Percentiles rank a stretch among this genome's conserved stretches.
Evolutionary conservation across 2,113 vertebrate species (phyloP).

Genomic region (Tretioscincus oriximinensis): DNA sequence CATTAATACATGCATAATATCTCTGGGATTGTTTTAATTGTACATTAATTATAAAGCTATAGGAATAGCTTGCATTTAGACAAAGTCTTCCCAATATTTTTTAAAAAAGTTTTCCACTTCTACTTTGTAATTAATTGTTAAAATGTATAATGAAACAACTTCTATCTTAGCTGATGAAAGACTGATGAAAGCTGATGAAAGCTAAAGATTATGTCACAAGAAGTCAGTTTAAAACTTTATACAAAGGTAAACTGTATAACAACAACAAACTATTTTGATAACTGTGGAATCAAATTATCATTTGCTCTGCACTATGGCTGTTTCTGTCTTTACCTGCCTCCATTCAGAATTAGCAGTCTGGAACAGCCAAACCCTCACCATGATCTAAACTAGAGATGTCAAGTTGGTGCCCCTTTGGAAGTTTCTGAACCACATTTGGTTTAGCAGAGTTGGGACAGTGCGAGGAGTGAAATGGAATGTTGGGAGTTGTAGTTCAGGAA

Average conservation of each 20-base stretch:
- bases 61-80: constrained; percentile 8
- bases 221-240: background rate
- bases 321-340: background rate
- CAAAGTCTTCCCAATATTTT: background rate
- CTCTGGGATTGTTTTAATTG: background rate
- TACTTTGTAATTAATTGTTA: background rate
- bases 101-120: background rate
- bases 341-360: too few species aligned
- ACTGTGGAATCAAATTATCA: background rate
- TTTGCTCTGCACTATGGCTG: background rate
- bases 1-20: background rate
- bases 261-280: too few species aligned
- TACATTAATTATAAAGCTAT: background rate
- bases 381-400: too few species aligned
- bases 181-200: background rate
- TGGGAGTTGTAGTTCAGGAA: too few species aligned
- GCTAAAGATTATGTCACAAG: background rate
- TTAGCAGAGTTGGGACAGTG: too few species aligned
- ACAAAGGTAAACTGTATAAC: background rate
- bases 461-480: too few species aligned
- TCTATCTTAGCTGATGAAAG: background rate
- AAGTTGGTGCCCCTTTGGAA: too few species aligned
- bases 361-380: too few species aligned
- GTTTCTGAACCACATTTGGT: too few species aligned
- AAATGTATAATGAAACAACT: background rate